Evolutionary conservation across 2,113 vertebrate species (phyloP).

Genomic region (Eublepharis macularius): DNA sequence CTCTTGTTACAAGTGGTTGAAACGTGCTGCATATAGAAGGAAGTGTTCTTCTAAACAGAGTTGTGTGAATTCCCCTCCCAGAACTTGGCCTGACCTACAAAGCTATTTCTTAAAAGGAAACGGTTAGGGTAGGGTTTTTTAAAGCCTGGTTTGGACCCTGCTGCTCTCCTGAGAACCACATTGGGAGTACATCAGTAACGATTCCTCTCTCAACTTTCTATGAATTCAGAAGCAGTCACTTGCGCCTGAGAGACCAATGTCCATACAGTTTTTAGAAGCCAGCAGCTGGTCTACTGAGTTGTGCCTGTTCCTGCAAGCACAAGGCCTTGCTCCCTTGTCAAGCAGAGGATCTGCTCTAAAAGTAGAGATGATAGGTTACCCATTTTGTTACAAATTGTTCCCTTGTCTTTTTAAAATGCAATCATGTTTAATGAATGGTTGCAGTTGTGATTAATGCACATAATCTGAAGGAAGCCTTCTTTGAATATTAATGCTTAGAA

Average conservation of each 20-base stretch:
- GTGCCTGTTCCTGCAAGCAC: not conserved
- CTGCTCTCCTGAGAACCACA: too few species aligned
- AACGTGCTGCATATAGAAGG: too few species aligned
- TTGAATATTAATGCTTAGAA: constrained; percentile 14
- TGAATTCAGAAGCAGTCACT: not conserved
- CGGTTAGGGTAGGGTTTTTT: too few species aligned
- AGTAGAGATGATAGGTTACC: not conserved
- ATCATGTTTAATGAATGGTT: constrained; percentile 16
- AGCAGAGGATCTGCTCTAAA: not conserved
- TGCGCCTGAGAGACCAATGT: not conserved
- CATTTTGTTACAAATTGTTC: constrained; percentile 17
- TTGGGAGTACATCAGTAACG: too few species aligned
- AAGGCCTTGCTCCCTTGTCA: not conserved
- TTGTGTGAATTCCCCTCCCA: too few species aligned
- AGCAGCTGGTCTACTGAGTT: constrained; percentile 13
- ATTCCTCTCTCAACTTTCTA: not conserved
- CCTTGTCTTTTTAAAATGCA: constrained; percentile 30
- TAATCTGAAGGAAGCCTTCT: constrained; percentile 8
- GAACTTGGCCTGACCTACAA: too few species aligned
- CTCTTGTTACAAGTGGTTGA: too few species aligned
- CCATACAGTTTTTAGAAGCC: not conserved
- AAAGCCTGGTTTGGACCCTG: too few species aligned
- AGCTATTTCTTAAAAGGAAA: too few species aligned
- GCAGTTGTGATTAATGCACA: constrained; percentile 6
- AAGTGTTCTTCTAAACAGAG: too few species aligned